Evolutionary conservation across 2,888 invertebrate genomes (phyloP).

Genomic region (Mellilla xanthometata): DNA sequence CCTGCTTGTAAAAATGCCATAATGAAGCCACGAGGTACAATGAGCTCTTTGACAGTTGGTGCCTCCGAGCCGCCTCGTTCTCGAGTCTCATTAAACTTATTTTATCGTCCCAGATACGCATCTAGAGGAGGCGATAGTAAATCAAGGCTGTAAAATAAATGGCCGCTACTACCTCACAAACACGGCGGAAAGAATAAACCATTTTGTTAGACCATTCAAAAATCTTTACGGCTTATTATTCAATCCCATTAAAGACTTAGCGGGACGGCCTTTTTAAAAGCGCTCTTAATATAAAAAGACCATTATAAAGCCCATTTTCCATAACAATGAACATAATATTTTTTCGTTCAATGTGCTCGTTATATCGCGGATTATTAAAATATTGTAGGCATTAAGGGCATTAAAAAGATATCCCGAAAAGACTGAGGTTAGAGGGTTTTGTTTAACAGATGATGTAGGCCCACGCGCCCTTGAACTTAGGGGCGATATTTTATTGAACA

Average conservation of each 20-base stretch:
- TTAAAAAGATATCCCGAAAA: slow-evolving; percentile 33
- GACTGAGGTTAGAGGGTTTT: slow-evolving; percentile 28
- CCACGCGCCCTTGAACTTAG: slow-evolving; percentile 8
- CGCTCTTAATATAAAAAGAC: slow-evolving; percentile 67
- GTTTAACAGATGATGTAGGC: slow-evolving; percentile 14
- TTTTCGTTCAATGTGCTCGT: slow-evolving; percentile 57
- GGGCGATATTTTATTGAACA: neutral
- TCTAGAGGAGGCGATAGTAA: slow-evolving; percentile 66
- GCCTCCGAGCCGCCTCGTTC: slow-evolving; percentile 79
- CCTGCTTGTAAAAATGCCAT: slow-evolving; percentile 80
- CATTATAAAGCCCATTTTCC: slow-evolving; percentile 72
- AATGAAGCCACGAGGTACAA: slow-evolving; percentile 77
- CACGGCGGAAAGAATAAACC: slow-evolving; percentile 66
- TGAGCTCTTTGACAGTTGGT: slow-evolving; percentile 79
- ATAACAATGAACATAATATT: slow-evolving; percentile 71
- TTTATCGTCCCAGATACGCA: slow-evolving; percentile 75
- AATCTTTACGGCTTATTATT: slow-evolving; percentile 77
- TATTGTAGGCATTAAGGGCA: slow-evolving; percentile 56
- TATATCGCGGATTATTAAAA: slow-evolving; percentile 67
- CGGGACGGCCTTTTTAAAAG: slow-evolving; percentile 69
- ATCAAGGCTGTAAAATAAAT: slow-evolving; percentile 63
- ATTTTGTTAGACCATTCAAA: slow-evolving; percentile 73
- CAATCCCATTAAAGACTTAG: slow-evolving; percentile 74
- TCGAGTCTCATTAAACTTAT: slow-evolving; percentile 76
- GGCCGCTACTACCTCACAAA: slow-evolving; percentile 57